Evolutionary conservation across 2,113 vertebrate genomes (phyloP), one percentile per base, ranked within the genome.

Genomic region (Amphiprion ocellaris): DNA sequence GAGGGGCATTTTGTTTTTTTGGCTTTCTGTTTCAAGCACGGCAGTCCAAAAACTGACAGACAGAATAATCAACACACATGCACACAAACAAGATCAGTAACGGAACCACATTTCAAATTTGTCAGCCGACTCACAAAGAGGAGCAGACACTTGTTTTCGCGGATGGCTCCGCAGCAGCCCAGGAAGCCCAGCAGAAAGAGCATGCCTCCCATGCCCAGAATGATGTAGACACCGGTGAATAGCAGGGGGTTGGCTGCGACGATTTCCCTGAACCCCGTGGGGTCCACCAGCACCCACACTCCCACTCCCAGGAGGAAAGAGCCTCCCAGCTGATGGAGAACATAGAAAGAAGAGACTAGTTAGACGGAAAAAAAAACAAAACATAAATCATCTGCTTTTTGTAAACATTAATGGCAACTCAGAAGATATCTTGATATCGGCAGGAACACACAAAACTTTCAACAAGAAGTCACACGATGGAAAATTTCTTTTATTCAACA

Each of bases 151-250:
- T 97, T 98, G 94, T 97, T 99, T 92, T 99, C 97, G 0, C 97
- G 96, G 91, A 98, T 96, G 62, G 98, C 98, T 56, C 97, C 98
- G 0, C 97, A 99, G 95, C 98, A 99, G 88, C 98, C 98, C 3
- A 99, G 94, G 93, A 99, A 98, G 61, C 98, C 98, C 49, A 99
- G 96, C 47, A 99, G 95, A 33, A 99, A 98, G 10, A 99, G 96
- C 96, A 99, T 95, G 17, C 94, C 94, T 9, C 98, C 98, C 96
- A 98, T 96, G 19, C 96, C 96, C 94, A 99, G 93, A 90, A 98
- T 93, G 92, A 97, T 94, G 94, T 98, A 98, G 0, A 96, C 96
- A 0, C 97, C 97, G 0, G 96, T 97, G 94, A 97, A 96, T 53
- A 99, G 95, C 84, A 98, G 87, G 0, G 98, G 96, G 87, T 98